Conservation (phyloP, 2,113 vertebrate genomes). For the Pristiophorus japonicus region DNA sequence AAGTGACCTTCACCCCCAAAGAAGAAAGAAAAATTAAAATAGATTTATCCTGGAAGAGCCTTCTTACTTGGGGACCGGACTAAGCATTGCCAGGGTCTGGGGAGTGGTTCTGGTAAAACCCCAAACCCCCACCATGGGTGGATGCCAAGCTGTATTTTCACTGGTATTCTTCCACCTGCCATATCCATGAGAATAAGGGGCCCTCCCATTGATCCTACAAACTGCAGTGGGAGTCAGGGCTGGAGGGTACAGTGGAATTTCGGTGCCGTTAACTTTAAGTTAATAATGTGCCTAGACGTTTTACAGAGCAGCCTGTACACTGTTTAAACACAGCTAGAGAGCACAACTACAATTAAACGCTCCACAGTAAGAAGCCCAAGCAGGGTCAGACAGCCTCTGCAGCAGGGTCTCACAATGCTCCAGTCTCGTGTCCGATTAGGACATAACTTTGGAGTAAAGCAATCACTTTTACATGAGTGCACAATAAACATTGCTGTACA, state of each 20-base stretch:
- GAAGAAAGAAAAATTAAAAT: neutral
- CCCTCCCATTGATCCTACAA: neutral
- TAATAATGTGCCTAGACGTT: neutral
- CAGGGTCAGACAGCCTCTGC: neutral
- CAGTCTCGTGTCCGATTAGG: neutral
- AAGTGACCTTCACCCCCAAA: neutral
- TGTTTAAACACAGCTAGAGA: neutral
- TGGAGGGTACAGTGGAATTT: neutral
- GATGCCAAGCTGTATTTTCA: neutral
- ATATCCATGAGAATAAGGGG: neutral
- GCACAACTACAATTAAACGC: neutral
- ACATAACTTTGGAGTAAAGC: neutral
- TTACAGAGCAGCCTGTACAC: neutral
- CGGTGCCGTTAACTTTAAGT: neutral
- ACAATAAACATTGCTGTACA: neutral
- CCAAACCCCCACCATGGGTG: neutral
- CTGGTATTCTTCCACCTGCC: neutral
- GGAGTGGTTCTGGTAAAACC: neutral
- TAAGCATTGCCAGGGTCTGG: neutral
- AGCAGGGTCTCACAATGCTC: neutral
- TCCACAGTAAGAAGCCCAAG: neutral
- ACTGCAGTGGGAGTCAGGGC: neutral
- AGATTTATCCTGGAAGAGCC: neutral
- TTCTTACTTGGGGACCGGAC: neutral
- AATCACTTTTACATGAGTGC: neutral